Evolutionary conservation across 2,797 vertebrate genomes (phyloP), one percentile per base, ranked within the genome.

Genomic region (Miichthys miiuy): DNA sequence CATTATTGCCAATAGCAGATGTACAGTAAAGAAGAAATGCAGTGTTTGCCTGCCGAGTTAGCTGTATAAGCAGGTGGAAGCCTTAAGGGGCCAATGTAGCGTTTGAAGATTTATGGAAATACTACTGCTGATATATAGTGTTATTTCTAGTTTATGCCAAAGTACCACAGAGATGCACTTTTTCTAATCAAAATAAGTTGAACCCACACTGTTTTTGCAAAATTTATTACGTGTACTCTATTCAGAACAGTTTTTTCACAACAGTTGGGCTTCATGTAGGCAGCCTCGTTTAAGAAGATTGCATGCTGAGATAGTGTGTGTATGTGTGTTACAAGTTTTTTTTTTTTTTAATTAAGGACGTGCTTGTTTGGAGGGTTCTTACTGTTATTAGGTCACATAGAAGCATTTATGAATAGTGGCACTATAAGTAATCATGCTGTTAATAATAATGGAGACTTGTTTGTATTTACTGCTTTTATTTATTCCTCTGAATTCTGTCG

Each of bases 381-480:
- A 86, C 79, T 90, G 81, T 93, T 68, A 83, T 77, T 86, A 86
- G 68, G 68, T 86, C 77, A 81, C 66, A 55, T 70, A 42, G 72
- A 91, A 86, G 81, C 81, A 85, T 88, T 87, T 88, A 80, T 85
- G 79, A 81, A 84, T 84, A 88, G 76, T 72, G 67, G 78, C 79
- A 74, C 75, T 80, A 71, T 88, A 83, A 72, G 64, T 86, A 82
- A 87, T 81, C 87, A 78, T 84, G 75, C 76, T 92, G 89, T 90
- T 88, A 64, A 88, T 87, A 64, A 88, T 87, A 87, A 75, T 88
- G 72, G 87, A 88, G 72, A 87, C 38, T 71, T 87, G 58, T 87
- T 84, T 91, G 77, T 91, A 86, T 91, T 86, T 87, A 85, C 84
- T 25, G 74, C 84, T 90, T 91, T 92, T 91, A 94, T 94, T 93